These are phyloP conservation scores for Dipodomys merriami DNA, from an alignment of 2,113 vertebrate species.

Conservation along the genomic window DNA sequence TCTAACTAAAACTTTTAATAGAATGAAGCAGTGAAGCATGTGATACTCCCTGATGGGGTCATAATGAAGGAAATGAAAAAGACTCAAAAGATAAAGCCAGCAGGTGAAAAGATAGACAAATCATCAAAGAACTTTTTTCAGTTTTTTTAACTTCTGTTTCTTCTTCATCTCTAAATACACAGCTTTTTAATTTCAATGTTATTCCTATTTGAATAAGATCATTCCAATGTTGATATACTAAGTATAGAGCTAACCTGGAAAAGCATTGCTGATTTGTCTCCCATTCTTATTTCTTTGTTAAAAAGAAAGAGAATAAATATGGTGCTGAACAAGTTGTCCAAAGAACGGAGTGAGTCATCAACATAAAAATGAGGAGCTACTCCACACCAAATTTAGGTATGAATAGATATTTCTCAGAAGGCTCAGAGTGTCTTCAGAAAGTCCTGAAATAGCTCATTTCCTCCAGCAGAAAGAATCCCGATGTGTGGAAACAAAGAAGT, in stretches of 20 bases:
- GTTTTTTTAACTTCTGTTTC: neutral
- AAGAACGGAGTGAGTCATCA: neutral
- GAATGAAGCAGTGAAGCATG: constrained; percentile 47
- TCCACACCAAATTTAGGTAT: neutral
- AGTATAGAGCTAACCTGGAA: neutral
- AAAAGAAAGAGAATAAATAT: neutral
- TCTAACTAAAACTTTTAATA: constrained; percentile 57
- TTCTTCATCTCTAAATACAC: neutral
- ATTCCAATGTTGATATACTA: neutral
- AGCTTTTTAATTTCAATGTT: neutral
- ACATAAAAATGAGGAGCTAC: neutral
- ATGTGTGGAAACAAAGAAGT: neutral
- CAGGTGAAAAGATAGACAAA: constrained; percentile 58
- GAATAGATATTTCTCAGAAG: neutral
- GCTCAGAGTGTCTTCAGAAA: neutral
- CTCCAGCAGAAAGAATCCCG: neutral
- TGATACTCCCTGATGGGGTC: constrained; percentile 34
- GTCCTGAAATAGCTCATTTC: neutral
- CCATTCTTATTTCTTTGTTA: neutral
- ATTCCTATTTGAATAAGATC: neutral
- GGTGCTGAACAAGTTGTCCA: neutral
- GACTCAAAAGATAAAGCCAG: constrained; percentile 67
- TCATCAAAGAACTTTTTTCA: neutral
- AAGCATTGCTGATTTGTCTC: constrained; percentile 13
- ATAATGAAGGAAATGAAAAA: constrained; percentile 59